A percentile compares a stretch with the other conserved stretches of the same genome.
These are phyloP conservation scores for Crocuta crocuta DNA, from an alignment of 2,113 vertebrate genomes.

Conservation along the genomic window DNA sequence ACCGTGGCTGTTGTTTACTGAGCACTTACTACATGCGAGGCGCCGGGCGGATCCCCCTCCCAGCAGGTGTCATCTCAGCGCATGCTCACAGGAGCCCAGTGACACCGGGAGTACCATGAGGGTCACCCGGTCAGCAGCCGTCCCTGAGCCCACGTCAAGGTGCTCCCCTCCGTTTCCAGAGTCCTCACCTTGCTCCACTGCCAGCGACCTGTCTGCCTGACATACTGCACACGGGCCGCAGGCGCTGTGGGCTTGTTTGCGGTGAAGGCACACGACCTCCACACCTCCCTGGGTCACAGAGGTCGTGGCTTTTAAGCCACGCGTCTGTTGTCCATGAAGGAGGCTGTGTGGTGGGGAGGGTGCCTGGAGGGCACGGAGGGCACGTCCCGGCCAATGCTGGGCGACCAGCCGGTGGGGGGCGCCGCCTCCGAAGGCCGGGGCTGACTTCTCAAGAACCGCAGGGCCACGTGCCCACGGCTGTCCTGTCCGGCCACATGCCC, in stretches of 20 bases:
- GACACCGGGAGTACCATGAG: fast-evolving
- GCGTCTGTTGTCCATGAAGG: background rate
- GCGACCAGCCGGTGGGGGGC: background rate
- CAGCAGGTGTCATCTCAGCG: fast-evolving
- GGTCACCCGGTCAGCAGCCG: fast-evolving
- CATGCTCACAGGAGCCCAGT: background rate
- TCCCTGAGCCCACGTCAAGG: fast-evolving
- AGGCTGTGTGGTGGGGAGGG: background rate
- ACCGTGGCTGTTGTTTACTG: fast-evolving
- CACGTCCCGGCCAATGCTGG: fast-evolving
- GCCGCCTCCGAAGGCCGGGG: background rate
- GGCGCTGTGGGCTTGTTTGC: background rate
- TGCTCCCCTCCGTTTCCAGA: fast-evolving
- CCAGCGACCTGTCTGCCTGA: background rate
- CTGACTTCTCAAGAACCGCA: fast-evolving
- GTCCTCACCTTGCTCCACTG: background rate
- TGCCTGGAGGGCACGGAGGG: fast-evolving
- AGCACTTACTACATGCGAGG: background rate
- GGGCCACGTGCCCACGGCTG: fast-evolving
- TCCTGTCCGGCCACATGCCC: background rate
- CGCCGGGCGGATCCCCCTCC: fast-evolving
- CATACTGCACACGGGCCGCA: fast-evolving
- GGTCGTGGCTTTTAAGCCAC: background rate
- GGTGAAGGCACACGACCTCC: background rate
- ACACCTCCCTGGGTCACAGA: background rate